Evolutionary conservation across 2,113 vertebrate genomes (phyloP), one percentile per base, ranked within the genome.

Genomic region (Hystrix brachyura): DNA sequence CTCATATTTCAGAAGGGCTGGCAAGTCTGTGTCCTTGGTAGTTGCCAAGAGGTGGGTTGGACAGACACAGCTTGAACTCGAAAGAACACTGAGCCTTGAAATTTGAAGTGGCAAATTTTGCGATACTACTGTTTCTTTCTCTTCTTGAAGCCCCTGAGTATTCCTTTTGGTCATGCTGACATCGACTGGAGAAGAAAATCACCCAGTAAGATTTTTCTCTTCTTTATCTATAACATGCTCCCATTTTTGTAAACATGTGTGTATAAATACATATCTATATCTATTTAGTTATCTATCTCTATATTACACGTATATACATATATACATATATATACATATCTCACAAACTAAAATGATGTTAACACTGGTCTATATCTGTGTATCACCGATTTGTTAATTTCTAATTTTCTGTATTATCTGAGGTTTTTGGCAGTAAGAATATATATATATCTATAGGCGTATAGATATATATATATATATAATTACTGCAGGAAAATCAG

Each of bases 41-140:
- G 57, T 69, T 97, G 88, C 82, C 85, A 94, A 91, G 88, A 91
- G 48, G 79, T 94, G 46, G 78, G 67, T 87, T 95, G 90, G 89
- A 84, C 5, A 94, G 89, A 94, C 79, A 83, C n/a, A 94, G 62
- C 72, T 96, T 82, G 94, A 91, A n/a, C 92, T 95, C 65, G 71
- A 95, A 98, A 95, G 67, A 87, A 93, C 79, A 96, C 19, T 13
- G 79, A 94, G 89, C 80, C 86, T 97, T 97, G 72, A 95, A 91
- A 97, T 96, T 53, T 21, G 27, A 97, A 93, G 83, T 89, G 82
- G 51, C 79, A 86, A 89, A n/a, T 95, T 94, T 94, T 88, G 72
- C 55, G 88, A 55, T 46, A n/a, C 25, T 6, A 64, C 55, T 51
- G 29, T 91, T 55, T 69, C 65, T 94, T 81, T 38, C 38, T 38